Conservation (phyloP, 2,113 vertebrate genomes). For the Andinoacara biseriatus region DNA sequence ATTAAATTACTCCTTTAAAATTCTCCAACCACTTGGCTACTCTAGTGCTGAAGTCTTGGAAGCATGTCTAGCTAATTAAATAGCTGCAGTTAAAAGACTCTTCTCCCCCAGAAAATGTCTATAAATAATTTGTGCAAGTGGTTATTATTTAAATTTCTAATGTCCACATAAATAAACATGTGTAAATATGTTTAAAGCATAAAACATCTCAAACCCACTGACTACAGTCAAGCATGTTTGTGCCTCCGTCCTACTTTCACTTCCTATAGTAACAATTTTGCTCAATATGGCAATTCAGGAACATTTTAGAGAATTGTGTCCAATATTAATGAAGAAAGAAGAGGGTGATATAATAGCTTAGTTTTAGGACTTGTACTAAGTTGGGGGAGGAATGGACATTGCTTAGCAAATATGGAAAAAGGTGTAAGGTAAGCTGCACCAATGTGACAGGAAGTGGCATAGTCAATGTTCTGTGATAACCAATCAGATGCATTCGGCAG, state of each 20-base stretch:
- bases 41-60: too few species aligned
- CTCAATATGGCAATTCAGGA: background rate
- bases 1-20: too few species aligned
- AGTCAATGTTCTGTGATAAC: background rate
- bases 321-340: background rate
- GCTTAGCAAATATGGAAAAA: too few species aligned
- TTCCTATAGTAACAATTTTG: background rate
- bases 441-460: background rate
- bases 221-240: rapidly evolving
- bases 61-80: too few species aligned
- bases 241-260: background rate
- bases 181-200: too few species aligned
- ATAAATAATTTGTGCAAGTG: background rate
- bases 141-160: background rate
- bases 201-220: background rate
- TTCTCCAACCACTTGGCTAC: too few species aligned
- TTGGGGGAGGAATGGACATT: too few species aligned
- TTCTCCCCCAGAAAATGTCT: too few species aligned
- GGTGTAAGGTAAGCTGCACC: too few species aligned
- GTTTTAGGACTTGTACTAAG: background rate
- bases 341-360: background rate
- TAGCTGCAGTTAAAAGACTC: too few species aligned
- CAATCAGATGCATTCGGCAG: background rate
- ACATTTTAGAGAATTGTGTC: background rate
- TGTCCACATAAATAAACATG: background rate